phyloP scores from a whole-genome alignment of 2,797 vertebrate species.

The Lacerta agilis region DNA sequence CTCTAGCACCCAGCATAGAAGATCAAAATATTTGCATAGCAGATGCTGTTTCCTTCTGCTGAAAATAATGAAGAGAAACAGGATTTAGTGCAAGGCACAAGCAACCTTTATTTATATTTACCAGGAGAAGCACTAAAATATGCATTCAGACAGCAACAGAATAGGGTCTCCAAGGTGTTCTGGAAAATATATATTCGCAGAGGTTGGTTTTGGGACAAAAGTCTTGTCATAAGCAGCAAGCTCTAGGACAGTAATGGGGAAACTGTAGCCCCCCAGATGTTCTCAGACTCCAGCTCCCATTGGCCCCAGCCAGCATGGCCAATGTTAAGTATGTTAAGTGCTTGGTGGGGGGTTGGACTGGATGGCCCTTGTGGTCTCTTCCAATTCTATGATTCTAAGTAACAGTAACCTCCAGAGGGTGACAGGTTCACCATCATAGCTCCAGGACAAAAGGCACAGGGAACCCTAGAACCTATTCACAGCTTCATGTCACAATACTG shows the following conservation, averaged over 20 bases:
- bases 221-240: neutral
- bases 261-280: no score
- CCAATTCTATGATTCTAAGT: no score
- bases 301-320: no score
- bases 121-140: neutral
- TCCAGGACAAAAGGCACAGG: neutral
- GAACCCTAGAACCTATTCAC: neutral
- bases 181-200: neutral
- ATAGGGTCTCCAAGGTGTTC: neutral
- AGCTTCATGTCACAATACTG: neutral
- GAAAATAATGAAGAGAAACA: neutral
- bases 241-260: no score
- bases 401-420: no score
- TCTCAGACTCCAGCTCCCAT: no score
- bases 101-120: neutral
- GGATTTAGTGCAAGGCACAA: neutral
- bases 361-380: no score
- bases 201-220: neutral
- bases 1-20: neutral
- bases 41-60: neutral
- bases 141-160: neutral
- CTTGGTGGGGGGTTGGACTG: no score
- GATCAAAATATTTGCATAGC: neutral
- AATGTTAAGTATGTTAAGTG: no score
- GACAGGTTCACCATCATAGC: neutral